phyloP scores from a whole-genome alignment of 2,888 invertebrate genomes.

The Drosophila neutralis region DNA sequence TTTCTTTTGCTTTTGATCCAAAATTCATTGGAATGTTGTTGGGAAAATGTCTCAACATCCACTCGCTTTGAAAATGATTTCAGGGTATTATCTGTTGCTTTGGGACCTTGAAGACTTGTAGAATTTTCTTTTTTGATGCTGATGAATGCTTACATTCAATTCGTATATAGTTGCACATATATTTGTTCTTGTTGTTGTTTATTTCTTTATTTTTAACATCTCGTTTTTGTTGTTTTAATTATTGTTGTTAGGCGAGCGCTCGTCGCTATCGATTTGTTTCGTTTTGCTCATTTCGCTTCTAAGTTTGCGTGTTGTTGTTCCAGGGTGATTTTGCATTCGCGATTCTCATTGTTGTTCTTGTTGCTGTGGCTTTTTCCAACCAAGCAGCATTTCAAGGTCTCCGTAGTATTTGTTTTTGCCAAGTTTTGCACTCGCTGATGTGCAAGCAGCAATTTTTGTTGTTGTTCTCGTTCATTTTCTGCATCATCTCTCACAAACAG shows the following conservation, averaged over 20 bases:
- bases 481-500: slow-evolving; percentile 68
- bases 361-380: slow-evolving; percentile 51
- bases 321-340: slow-evolving; percentile 78
- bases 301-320: slow-evolving; percentile 77
- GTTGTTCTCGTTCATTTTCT: slow-evolving; percentile 63
- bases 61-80: slow-evolving; percentile 3
- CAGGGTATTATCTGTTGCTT: slow-evolving; percentile 22
- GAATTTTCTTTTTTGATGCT: slow-evolving; percentile 17
- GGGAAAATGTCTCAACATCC: not conserved
- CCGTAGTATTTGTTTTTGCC: slow-evolving; percentile 74
- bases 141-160: slow-evolving; percentile 33
- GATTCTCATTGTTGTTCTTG: slow-evolving; percentile 35
- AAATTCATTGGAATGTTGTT: not conserved
- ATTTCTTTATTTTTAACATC: slow-evolving; percentile 61
- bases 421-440: slow-evolving; percentile 73
- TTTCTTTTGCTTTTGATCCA: not conserved
- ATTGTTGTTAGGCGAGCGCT: slow-evolving; percentile 50
- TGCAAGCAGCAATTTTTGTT: slow-evolving; percentile 37
- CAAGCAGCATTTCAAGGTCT: slow-evolving; percentile 78
- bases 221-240: slow-evolving; percentile 40
- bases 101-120: slow-evolving; percentile 12
- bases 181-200: slow-evolving; percentile 42
- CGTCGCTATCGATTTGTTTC: slow-evolving; percentile 56
- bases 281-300: slow-evolving; percentile 72
- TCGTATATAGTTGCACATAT: slow-evolving; percentile 46